Base-by-base conservation (phyloP, 1,140 invertebrate genomes). In the Hylyphantes graminicola region DNA sequence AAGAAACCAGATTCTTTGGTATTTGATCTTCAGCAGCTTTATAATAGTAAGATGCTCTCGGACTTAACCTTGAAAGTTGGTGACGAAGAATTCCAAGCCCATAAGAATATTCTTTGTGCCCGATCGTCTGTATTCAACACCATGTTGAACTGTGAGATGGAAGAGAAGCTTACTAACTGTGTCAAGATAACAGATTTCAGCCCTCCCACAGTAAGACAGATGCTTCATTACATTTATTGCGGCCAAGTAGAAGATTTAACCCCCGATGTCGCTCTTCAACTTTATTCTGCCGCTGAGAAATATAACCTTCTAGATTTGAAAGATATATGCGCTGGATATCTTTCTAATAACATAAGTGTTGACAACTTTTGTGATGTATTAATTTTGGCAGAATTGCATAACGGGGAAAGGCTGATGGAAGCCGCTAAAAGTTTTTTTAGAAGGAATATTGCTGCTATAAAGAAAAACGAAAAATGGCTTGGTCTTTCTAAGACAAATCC, bases 101-200 rank as follows among this genome's bases (percentile, higher is more conserved):
- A 99, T 91, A 98, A 98, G 93, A 96, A 96, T 78, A 96, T 98
- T 89, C 92, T 98, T 89, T 94, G 91, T 96, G 97, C 97, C 85
- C 93, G 97, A 87, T 98, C 96, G 92, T 96, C 96, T 17, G 93
- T 94, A 13, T 99, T 98, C 91, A 95, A 96, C 88, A 97, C 97
- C 74, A 99, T 99, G 97, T 99, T 99, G 91, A 96, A 98, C 90
- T 97, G 99, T 91, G 96, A 98, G 91, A 98, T 99, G 97, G 96
- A 98, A 89, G 97, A 99, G 89, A 92, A 95, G 86, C 7, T 10
- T 8, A 50, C 9, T 48, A 19, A 12, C 11, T 57, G 15, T 11
- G 68, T 82, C 7, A n/a, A 76, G 5, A 82, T 82, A 0, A 4
- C 4, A 35, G 79, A 82, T 57, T 11, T 74, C 10, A 7, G 13